Conservation (phyloP, 2,797 vertebrate genomes). For the Erpetoichthys calabaricus region DNA sequence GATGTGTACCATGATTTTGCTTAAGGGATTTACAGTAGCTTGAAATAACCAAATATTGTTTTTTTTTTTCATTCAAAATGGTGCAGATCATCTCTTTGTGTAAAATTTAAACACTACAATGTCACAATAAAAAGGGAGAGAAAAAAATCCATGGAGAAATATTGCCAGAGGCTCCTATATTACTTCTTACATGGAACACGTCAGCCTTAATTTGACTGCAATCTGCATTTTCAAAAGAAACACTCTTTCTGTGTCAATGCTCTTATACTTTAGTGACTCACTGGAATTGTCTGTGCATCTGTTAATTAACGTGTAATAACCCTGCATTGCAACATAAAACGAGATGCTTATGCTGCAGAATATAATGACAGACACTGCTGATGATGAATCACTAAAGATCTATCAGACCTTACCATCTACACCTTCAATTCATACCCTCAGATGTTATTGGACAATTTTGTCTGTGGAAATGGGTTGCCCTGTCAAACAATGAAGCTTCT, state of each 20-base stretch:
- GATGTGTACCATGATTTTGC: background rate
- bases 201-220: constrained; percentile 11
- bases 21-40: background rate
- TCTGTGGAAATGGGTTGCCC: constrained; percentile 53
- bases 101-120: constrained; percentile 4
- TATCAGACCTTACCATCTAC: constrained; percentile 33
- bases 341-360: constrained; percentile 28
- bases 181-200: constrained; percentile 12
- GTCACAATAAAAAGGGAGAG: constrained; percentile 1
- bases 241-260: background rate
- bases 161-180: constrained; percentile 12
- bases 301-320: constrained; percentile 25
- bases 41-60: constrained; percentile 1
- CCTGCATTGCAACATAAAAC: constrained; percentile 14
- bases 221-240: constrained; percentile 9
- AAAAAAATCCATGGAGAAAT: constrained; percentile 13
- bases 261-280: background rate
- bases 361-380: constrained; percentile 30
- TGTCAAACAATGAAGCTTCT: constrained; percentile 51
- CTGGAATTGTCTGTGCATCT: constrained; percentile 1
- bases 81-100: constrained; percentile 1
- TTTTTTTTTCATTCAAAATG: constrained; percentile 6
- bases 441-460: constrained; percentile 76
- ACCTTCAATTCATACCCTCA: constrained; percentile 63
- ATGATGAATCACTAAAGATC: constrained; percentile 38